Evolutionary conservation across 2,888 invertebrate genomes (phyloP), one percentile per base, ranked within the genome.

Genomic region (Tyria jacobaeae): DNA sequence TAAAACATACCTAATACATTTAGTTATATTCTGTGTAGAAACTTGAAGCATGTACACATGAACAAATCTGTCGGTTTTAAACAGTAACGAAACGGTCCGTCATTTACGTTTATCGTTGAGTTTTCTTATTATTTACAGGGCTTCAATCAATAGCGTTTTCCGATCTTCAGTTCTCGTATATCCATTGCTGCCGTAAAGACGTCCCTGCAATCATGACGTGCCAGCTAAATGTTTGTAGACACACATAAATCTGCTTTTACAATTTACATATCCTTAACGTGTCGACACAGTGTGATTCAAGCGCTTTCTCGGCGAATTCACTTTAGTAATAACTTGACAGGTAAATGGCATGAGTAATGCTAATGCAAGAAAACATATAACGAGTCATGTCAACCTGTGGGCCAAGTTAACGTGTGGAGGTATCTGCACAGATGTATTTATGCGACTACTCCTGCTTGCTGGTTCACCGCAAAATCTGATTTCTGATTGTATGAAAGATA

Each of bases 381-480:
- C 75, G 66, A 76, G 76, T 73, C 71, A 68, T 66, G 83, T 84
- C 82, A 84, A 82, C 79, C 83, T 81, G 79, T 83, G 80, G 80
- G 73, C 75, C 71, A 73, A 75, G 76, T 76, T 83, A 86, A 85
- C 82, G 83, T 84, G 82, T 79, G 76, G 73, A 79, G 70, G 80
- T 85, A 88, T 84, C 84, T 85, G 77, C 77, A 77, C 31, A 10
- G 57, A 79, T 78, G 79, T 83, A 80, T 84, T 85, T 78, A 78
- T 68, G 76, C 59, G 67, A 76, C 81, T 78, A 80, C 80, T 82
- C 80, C 83, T 77, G 78, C 72, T 52, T 44, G 54, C 64, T 66
- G 60, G 68, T 65, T 60, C 62, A 56, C 73, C 73, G 64, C 70
- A 63, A 56, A 69, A 73, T 79, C 78, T 70, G 78, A 78, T 75